Base-by-base conservation (phyloP, 2,113 vertebrate genomes). In the Stigmatopora nigra region DNA sequence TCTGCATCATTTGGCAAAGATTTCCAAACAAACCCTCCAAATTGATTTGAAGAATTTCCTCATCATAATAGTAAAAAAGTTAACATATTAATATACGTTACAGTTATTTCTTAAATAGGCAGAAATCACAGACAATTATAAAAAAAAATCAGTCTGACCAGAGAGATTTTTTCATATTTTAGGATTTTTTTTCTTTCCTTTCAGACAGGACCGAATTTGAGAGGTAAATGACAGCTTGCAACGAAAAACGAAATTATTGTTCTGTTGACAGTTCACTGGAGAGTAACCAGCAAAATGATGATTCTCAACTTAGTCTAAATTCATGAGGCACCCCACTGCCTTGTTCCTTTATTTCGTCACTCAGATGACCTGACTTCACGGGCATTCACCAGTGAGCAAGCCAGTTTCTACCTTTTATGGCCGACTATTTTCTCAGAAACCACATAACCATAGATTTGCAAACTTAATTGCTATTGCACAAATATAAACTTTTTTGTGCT, bases 241-340 rank as follows among this genome's bases (percentile, higher is more conserved):
- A 71, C 83, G 80, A 72, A 57, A 61, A 56, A 56, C 13, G 7
- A 56, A 56, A 31, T 14, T 22, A 57, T 52, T 69, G 75, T 79
- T 84, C 78, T 75, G 71, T 78, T 83, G 78, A 85, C 78, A 86
- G 81, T 84, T 81, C 84, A 85, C 77, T 87, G 76, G 60, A 77
- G 72, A 84, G 77, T 64, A 67, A 70, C 78, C 71, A 49, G 64
- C 70, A 64, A 79, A 82, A 81, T 84, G 72, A 78, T 76, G 82
- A 82, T 84, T 86, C 79, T 85, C 80, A 85, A 87, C 85, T 78
- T 83, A 85, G 82, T 87, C 85, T 88, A 89, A 88, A 88, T 88
- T 90, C 85, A 88, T 82, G 81, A 87, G 88, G 85, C 87, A 85
- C 84, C 85, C 84, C 69, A 69, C 82, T 74, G 81, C 70, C 64